These are phyloP conservation scores for Drosophila repleta DNA, from an alignment of 1,140 invertebrate genomes.

Conservation along the genomic window DNA sequence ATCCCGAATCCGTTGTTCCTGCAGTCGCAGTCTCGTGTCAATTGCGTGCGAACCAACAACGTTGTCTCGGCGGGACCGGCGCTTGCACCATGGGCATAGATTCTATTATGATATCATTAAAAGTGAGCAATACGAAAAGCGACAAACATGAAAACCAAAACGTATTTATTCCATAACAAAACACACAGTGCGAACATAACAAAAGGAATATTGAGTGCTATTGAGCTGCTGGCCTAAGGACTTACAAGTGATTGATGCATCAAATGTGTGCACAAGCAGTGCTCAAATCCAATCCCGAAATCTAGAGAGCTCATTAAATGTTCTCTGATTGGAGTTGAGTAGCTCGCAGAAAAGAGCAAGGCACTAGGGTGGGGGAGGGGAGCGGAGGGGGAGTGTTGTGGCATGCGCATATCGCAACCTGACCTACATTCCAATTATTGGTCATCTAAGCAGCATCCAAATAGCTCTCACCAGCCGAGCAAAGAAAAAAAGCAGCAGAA, in stretches of 20 bases:
- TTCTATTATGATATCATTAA: conserved; percentile 12
- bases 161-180: background rate
- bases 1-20: conserved; percentile 20
- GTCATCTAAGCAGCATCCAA: conserved; percentile 69
- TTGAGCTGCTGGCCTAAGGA: background rate
- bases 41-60: conserved; percentile 49
- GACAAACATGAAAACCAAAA: background rate
- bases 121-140: conserved; percentile 22
- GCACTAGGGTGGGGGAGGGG: background rate
- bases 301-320: conserved; percentile 21
- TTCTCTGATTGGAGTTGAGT: conserved; percentile 14
- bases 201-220: background rate
- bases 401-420: conserved; percentile 70
- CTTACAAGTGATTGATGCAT: background rate
- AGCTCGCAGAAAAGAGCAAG: background rate
- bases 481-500: conserved; percentile 11
- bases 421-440: conserved; percentile 78
- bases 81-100: conserved; percentile 26
- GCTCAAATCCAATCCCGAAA: conserved; percentile 10
- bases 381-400: conserved; percentile 27
- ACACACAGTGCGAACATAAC: too few relatives aligned
- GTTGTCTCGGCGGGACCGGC: conserved; percentile 31
- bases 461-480: conserved; percentile 21
- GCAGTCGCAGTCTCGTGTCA: conserved; percentile 46
- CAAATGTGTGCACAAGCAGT: background rate